Evolutionary conservation across 2,888 invertebrate genomes (phyloP), one percentile per base, ranked within the genome.

Genomic region (Metellina segmentata): DNA sequence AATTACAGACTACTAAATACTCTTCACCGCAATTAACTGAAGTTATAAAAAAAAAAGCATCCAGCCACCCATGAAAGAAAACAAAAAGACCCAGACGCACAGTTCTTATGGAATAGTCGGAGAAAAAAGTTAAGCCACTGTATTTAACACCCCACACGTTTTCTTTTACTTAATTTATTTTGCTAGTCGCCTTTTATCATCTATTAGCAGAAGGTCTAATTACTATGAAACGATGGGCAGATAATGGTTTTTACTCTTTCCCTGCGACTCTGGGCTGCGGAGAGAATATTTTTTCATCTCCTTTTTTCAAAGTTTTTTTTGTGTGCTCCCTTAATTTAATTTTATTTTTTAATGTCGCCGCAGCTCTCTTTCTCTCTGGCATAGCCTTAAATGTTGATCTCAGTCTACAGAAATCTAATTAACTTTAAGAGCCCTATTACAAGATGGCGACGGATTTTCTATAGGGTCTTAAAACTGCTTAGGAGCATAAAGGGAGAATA

Each of bases 161-260:
- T 83, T 87, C 87, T 83, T 81, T 91, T 79, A 52, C 69, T 90
- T 81, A 81, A 78, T 87, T 87, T 87, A 81, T 90, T 90, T 87
- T 82, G 69, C 70, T 75, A 49, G 77, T 49, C 34, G 34, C 49
- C 78, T 83, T 87, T 91, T 87, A 91, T 91, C 87, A 87, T 91
- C 91, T 91, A 91, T 91, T 91, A 91, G 83, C 91, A 91, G 91
- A 87, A 91, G 91, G 87, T 72, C 91, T 88, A 87, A 91, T 91
- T 91, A 91, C 87, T 87, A 70, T 16, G 69, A 72, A 83, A 87
- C 91, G 91, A 91, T 91, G 91, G 82, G 53, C 19, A 87, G 91
- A 91, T 91, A 91, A 91, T 87, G 87, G 91, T 87, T 91, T 91
- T 91, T 79, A 78, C 81, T 90, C 72, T 77, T 79, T 79, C 72